Conservation (phyloP, 1,140 invertebrate genomes). For the Euura saliciscinereae region DNA sequence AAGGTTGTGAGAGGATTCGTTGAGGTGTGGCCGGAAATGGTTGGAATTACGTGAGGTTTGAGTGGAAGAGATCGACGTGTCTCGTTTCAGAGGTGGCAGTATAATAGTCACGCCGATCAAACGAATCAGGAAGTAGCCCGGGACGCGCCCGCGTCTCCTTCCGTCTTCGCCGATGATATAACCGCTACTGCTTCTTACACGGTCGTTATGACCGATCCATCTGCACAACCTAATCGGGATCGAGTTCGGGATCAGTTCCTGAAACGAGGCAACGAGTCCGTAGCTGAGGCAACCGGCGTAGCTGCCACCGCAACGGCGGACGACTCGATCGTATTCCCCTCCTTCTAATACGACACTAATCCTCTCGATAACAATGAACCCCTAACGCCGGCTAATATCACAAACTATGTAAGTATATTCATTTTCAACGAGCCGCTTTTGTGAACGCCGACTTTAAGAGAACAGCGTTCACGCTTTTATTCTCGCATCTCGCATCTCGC, state of each 20-base stretch:
- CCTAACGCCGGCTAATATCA: neutral
- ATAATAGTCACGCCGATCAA: neutral
- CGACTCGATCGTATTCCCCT: slow-evolving; percentile 46
- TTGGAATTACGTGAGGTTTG: neutral
- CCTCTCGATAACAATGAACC: slow-evolving; percentile 1
- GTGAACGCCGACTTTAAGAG: neutral
- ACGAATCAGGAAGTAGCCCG: neutral
- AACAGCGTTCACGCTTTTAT: neutral
- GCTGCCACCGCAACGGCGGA: slow-evolving; percentile 28
- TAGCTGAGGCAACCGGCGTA: neutral
- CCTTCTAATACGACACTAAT: slow-evolving; percentile 33
- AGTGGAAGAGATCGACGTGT: neutral
- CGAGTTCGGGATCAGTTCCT: neutral
- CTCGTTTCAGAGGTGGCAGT: slow-evolving; percentile 2
- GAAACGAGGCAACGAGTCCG: neutral
- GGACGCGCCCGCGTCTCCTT: neutral
- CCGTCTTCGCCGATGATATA: neutral
- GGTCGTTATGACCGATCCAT: neutral
- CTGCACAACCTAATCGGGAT: neutral
- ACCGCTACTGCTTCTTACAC: neutral
- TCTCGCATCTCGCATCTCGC: neutral
- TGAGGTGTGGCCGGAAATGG: too few relatives aligned
- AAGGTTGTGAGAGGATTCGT: too few relatives aligned
- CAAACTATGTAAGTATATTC: neutral
- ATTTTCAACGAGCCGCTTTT: too few relatives aligned